Percentiles rank a stretch among this genome's conserved stretches.
These are phyloP conservation scores for Piaya cayana DNA, from an alignment of 2,113 vertebrate genomes.

Conservation along the genomic window DNA sequence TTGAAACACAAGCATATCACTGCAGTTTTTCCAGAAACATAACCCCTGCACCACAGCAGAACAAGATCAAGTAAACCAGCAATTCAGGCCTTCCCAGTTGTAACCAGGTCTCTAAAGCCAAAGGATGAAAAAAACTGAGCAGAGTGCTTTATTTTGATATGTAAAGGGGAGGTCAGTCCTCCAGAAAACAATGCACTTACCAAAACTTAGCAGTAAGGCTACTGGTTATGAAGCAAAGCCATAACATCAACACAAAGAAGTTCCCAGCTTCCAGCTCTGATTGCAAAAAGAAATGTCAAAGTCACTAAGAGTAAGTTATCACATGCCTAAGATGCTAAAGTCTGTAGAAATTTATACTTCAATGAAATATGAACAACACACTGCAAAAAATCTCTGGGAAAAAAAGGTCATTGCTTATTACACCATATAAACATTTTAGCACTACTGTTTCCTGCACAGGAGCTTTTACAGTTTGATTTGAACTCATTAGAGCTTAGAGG, in stretches of 20 bases:
- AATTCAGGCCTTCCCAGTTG: not conserved
- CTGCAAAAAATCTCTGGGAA: not conserved
- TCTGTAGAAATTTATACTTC: not conserved
- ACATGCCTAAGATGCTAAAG: rapidly evolving
- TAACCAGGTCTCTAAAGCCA: not conserved
- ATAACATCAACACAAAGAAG: not conserved
- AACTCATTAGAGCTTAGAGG: not conserved
- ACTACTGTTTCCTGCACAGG: not conserved
- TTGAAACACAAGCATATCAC: not conserved
- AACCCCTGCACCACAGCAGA: not conserved
- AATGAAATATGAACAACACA: not conserved
- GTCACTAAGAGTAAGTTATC: not conserved
- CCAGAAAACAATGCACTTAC: not conserved
- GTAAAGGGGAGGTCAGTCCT: not conserved
- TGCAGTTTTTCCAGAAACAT: not conserved
- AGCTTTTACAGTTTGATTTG: not conserved
- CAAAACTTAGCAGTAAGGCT: not conserved
- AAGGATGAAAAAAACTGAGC: not conserved
- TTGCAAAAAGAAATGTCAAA: not conserved
- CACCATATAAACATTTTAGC: not conserved
- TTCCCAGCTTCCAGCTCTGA: not conserved
- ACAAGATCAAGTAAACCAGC: not conserved
- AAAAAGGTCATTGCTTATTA: not conserved
- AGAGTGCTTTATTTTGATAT: not conserved
- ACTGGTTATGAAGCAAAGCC: not conserved